Evolutionary conservation across 2,113 vertebrate genomes (phyloP).

Genomic region (Tyrannus savana): DNA sequence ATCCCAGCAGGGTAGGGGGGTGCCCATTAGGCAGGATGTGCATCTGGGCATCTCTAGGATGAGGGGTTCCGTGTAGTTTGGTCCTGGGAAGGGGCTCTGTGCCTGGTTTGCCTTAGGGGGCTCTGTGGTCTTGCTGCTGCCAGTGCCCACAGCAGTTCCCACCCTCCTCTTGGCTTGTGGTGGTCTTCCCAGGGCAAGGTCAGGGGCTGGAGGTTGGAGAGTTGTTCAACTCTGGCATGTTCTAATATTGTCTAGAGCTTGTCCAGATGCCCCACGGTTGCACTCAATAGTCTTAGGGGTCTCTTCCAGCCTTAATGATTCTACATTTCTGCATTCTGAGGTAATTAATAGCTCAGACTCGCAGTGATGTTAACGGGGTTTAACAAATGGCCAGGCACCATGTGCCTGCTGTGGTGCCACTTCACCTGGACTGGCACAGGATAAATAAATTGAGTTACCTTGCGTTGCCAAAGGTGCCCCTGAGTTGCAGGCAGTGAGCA

Average conservation of each 20-base stretch:
- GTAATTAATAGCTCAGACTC: neutral
- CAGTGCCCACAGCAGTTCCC: neutral
- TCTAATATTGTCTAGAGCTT: neutral
- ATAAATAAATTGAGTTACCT: neutral
- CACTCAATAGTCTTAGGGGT: fast-evolving
- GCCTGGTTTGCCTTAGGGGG: neutral
- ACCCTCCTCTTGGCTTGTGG: fast-evolving
- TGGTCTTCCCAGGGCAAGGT: neutral
- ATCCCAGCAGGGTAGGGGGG: neutral
- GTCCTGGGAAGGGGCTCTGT: neutral
- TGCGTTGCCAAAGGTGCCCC: neutral
- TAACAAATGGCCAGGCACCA: neutral
- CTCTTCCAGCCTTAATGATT: neutral
- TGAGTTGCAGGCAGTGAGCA: neutral
- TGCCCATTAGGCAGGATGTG: neutral
- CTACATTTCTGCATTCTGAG: neutral
- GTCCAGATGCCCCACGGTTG: neutral
- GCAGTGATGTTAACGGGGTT: neutral
- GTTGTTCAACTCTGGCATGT: neutral
- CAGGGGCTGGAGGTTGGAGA: neutral
- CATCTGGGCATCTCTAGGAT: neutral
- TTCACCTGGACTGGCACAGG: neutral
- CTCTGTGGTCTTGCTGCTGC: fast-evolving
- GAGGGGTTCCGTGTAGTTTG: fast-evolving
- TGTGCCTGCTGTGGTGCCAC: neutral